Percentiles rank a stretch among this genome's conserved stretches.
phyloP scores from a whole-genome alignment of 2,113 vertebrate species.

The Proteles cristata region DNA sequence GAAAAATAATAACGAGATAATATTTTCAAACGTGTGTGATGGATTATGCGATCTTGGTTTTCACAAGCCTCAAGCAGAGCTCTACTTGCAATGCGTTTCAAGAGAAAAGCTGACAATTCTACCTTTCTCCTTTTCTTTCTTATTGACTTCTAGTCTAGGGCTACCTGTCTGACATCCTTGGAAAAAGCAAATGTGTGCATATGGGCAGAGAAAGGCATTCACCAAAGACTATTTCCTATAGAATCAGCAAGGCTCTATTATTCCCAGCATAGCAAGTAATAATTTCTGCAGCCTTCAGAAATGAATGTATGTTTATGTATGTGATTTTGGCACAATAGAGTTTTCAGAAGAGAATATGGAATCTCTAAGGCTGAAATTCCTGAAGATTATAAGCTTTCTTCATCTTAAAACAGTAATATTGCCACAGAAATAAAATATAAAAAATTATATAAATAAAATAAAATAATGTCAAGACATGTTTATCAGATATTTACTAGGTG shows the following conservation, averaged over 20 bases:
- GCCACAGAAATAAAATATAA: conserved; percentile 9
- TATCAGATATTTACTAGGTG: neutral
- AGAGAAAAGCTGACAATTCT: conserved; percentile 39
- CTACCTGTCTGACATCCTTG: neutral
- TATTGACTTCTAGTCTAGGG: conserved; percentile 34
- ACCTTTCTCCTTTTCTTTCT: neutral
- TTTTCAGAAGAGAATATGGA: neutral
- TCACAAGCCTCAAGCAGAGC: neutral
- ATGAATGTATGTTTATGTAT: conserved; percentile 27
- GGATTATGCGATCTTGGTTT: conserved; percentile 18
- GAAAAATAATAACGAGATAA: conserved; percentile 13
- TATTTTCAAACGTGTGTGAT: conserved; percentile 51
- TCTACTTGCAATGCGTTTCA: conserved; percentile 50
- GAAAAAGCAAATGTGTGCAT: conserved; percentile 19
- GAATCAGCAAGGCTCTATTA: neutral
- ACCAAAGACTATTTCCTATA: conserved; percentile 4
- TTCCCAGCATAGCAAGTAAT: neutral
- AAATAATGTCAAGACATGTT: conserved; percentile 26
- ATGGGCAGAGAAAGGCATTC: conserved; percentile 10
- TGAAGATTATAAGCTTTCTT: neutral
- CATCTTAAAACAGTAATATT: neutral
- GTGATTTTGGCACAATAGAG: neutral
- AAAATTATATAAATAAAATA: neutral
- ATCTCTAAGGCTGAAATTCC: neutral
- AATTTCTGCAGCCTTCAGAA: conserved; percentile 37